These are phyloP conservation scores for Squalus acanthias DNA, from an alignment of 2,797 vertebrate genomes.

Conservation along the genomic window DNA sequence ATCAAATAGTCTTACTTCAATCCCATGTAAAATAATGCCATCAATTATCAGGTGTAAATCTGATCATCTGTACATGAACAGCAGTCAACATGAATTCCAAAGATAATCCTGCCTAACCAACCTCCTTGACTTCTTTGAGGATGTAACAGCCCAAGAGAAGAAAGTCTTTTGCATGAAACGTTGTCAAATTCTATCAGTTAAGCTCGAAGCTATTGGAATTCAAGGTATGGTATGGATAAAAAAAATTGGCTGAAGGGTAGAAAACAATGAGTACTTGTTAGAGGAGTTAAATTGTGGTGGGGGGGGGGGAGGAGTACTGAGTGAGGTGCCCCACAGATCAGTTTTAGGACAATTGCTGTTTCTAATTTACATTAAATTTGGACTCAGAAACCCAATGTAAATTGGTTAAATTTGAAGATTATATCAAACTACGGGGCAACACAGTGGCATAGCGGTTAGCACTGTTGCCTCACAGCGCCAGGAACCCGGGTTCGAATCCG, in stretches of 20 bases:
- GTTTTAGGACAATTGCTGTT: neutral
- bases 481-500: no score
- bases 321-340: neutral
- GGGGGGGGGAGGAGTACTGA: neutral
- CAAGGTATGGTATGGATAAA: neutral
- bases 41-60: neutral
- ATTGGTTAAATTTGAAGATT: neutral
- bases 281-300: neutral
- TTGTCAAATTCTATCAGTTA: neutral
- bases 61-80: neutral
- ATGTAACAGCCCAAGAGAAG: neutral
- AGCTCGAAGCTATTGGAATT: neutral
- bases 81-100: neutral
- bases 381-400: neutral
- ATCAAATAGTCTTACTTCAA: neutral
- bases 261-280: neutral
- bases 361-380: neutral
- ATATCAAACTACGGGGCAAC: neutral
- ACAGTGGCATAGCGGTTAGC: no score
- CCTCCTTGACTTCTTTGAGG: neutral
- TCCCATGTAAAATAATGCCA: neutral
- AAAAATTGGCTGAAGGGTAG: neutral
- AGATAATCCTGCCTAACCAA: no score
- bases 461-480: no score
- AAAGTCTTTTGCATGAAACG: neutral